Conservation (phyloP, 2,888 invertebrate species). For the Mesoligia furuncula region DNA sequence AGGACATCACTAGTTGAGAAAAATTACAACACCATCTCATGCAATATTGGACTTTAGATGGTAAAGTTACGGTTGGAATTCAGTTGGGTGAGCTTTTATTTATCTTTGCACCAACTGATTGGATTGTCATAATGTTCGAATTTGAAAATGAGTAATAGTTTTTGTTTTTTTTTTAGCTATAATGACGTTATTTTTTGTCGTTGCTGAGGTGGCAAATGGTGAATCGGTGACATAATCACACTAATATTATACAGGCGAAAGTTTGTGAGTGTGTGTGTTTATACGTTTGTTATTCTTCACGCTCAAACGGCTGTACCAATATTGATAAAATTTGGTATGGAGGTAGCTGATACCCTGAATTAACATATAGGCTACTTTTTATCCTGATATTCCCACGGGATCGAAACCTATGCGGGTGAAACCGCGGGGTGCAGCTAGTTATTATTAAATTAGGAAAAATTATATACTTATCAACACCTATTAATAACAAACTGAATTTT, state of each 20-base stretch:
- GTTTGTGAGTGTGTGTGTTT: no score
- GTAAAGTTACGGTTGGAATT: conserved; percentile 26
- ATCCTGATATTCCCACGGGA: no score
- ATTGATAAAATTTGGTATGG: no score
- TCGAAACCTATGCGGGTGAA: no score
- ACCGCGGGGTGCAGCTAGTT: background rate
- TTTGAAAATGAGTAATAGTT: conserved; percentile 56
- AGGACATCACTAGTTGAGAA: conserved; percentile 74
- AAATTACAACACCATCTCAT: conserved; percentile 49
- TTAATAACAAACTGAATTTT: background rate
- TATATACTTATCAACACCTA: background rate
- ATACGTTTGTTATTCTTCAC: no score
- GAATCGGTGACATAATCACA: background rate
- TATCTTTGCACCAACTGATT: conserved; percentile 62
- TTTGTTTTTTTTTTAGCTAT: conserved; percentile 25
- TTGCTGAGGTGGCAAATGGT: background rate
- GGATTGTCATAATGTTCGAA: conserved; percentile 69
- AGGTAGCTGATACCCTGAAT: no score
- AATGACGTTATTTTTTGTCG: background rate
- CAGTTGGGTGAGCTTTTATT: conserved; percentile 24
- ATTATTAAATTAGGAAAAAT: background rate
- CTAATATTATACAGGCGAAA: no score
- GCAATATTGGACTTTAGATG: conserved; percentile 37
- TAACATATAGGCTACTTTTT: no score
- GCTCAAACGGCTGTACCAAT: no score